phyloP scores from a whole-genome alignment of 1,140 invertebrate species.

The Cherax destructor region DNA sequence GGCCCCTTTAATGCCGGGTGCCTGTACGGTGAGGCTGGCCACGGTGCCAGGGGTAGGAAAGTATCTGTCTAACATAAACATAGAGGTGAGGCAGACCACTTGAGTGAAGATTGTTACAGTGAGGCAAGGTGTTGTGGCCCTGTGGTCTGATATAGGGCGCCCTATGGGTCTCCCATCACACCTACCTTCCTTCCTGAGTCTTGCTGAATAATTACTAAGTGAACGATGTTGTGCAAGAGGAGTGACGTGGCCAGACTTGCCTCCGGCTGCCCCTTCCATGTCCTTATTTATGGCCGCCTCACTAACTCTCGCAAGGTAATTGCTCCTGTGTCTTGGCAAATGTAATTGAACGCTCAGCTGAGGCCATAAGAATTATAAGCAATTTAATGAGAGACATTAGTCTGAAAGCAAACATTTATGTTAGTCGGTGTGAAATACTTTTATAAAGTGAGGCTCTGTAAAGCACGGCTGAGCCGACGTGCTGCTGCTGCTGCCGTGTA shows the following conservation, averaged over 20 bases:
- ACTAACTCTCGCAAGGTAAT: not conserved
- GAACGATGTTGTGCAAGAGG: not conserved
- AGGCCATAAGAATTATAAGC: not conserved
- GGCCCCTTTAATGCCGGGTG: not conserved
- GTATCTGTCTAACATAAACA: too few species aligned
- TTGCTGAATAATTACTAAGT: not conserved
- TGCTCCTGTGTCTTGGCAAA: not conserved
- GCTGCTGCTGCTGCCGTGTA: not conserved
- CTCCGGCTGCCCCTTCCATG: too few species aligned
- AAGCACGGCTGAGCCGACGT: not conserved
- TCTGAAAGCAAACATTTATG: too few species aligned
- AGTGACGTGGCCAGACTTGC: not conserved
- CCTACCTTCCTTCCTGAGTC: too few species aligned
- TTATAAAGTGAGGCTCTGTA: too few species aligned
- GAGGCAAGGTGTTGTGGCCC: not conserved
- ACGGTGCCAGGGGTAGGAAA: too few species aligned
- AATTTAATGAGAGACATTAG: too few species aligned
- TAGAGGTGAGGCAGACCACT: not conserved
- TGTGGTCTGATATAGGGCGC: not conserved
- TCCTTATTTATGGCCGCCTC: not conserved
- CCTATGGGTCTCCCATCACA: not conserved
- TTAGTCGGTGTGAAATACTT: too few species aligned
- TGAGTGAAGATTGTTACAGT: not conserved
- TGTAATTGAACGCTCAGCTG: not conserved
- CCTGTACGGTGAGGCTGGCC: not conserved